Evolutionary conservation across 1,140 invertebrate species (phyloP), one percentile per base, ranked within the genome.

Genomic region (Anastatus disparis): DNA sequence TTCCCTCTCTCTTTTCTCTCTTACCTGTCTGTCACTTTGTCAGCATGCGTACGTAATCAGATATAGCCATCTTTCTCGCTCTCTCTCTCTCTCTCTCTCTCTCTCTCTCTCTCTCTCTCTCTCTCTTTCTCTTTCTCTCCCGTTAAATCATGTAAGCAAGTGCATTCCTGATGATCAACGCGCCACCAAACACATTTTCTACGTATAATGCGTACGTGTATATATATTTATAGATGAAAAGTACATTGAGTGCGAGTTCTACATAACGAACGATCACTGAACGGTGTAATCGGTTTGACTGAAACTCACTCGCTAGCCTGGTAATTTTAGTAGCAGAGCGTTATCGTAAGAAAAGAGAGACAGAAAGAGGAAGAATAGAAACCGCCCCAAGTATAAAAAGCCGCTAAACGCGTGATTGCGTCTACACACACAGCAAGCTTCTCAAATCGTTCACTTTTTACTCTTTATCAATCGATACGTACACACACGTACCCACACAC

Each of bases 21-120:
- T 31, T 17, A 66, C 66, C 77, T 77, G 78, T 80, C 80, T 72
- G 75, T 83, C 79, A 82, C 75, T 79, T 82, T 82, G 79, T 83
- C 82, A 83, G 75, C 77, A 69, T 71, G 69, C 71, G 68, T 76
- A 80, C n/a, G n/a, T 80, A 80, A 82, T 81, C 71, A 74, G 72
- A 77, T 75, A 77, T 69, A 66, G 67, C n/a, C n/a, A n/a, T n/a
- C n/a, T n/a, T n/a, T n/a, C n/a, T n/a, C n/a, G n/a, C n/a, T n/a
- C n/a, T n/a, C n/a, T n/a, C n/a, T n/a, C n/a, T n/a, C n/a, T n/a
- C n/a, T n/a, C n/a, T n/a, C n/a, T n/a, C n/a, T n/a, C n/a, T n/a
- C n/a, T n/a, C n/a, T n/a, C n/a, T n/a, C n/a, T n/a, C n/a, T n/a
- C n/a, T n/a, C n/a, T n/a, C n/a, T n/a, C n/a, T n/a, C n/a, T n/a